Conservation (phyloP, 2,888 invertebrate genomes). For the Metopia argyrocephala region DNA sequence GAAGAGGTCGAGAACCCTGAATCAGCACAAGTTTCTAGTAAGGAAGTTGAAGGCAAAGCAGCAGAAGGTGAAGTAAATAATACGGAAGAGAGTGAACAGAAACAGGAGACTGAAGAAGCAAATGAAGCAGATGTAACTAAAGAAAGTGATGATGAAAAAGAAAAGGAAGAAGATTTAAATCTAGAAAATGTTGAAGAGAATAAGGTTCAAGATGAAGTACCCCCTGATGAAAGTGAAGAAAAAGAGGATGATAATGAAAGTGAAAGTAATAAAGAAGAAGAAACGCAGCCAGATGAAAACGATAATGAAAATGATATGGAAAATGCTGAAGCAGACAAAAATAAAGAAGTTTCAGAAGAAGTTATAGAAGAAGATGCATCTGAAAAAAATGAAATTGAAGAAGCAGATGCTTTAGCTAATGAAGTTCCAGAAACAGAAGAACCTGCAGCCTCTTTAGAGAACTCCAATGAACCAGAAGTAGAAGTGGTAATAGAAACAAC, state of each 20-base stretch:
- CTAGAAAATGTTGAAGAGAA: background rate
- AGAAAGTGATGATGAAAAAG: background rate
- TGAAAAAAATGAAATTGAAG: background rate
- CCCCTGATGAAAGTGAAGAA: background rate
- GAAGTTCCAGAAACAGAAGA: background rate
- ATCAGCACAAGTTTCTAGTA: background rate
- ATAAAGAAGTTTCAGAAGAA: constrained; percentile 1
- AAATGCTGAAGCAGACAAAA: background rate
- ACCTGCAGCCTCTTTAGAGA: background rate
- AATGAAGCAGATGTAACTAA: background rate
- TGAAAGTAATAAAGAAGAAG: background rate
- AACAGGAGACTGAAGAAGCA: constrained; percentile 19
- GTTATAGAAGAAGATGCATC: background rate
- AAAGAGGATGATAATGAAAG: background rate
- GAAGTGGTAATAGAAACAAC: background rate
- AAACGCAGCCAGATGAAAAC: background rate
- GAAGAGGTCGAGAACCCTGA: background rate
- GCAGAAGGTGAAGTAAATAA: background rate
- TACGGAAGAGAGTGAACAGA: too few species aligned
- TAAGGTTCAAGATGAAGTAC: background rate
- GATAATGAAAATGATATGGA: background rate
- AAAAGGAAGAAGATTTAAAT: background rate
- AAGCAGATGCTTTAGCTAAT: background rate
- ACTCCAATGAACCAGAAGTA: background rate
- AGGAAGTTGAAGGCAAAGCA: background rate